Conservation (phyloP, 2,113 vertebrate genomes). For the Ahaetulla prasina region DNA sequence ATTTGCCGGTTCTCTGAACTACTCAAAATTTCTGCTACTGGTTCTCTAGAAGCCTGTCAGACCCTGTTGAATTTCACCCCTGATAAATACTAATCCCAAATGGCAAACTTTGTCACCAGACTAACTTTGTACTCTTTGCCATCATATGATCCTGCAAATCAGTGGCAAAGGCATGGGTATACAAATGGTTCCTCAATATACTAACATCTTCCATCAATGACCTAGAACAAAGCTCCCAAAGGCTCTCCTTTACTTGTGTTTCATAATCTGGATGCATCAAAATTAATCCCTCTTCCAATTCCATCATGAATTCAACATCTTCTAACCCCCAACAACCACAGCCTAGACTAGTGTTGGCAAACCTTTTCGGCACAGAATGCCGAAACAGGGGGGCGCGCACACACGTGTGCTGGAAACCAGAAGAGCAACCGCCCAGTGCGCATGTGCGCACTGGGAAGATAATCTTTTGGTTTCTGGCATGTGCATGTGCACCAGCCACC, state of each 20-base stretch:
- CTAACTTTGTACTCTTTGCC: background rate
- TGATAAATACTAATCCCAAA: background rate
- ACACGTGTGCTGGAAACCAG: no score
- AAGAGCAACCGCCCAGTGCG: no score
- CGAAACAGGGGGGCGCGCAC: no score
- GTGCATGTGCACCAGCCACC: no score
- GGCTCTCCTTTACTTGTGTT: background rate
- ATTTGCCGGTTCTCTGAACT: no score
- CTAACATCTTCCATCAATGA: background rate
- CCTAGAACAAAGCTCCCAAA: background rate
- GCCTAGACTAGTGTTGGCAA: background rate
- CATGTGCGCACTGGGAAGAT: no score
- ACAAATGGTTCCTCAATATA: background rate
- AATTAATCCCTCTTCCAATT: background rate
- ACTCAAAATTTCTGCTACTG: no score
- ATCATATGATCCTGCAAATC: background rate
- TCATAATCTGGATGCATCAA: background rate
- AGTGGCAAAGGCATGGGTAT: background rate
- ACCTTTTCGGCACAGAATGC: no score
- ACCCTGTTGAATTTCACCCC: no score
- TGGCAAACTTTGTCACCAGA: background rate
- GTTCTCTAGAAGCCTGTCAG: no score
- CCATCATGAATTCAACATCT: background rate
- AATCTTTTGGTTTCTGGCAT: no score
- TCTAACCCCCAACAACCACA: background rate